phyloP scores from a whole-genome alignment of 2,113 vertebrate species.

The Ailurus styani region DNA sequence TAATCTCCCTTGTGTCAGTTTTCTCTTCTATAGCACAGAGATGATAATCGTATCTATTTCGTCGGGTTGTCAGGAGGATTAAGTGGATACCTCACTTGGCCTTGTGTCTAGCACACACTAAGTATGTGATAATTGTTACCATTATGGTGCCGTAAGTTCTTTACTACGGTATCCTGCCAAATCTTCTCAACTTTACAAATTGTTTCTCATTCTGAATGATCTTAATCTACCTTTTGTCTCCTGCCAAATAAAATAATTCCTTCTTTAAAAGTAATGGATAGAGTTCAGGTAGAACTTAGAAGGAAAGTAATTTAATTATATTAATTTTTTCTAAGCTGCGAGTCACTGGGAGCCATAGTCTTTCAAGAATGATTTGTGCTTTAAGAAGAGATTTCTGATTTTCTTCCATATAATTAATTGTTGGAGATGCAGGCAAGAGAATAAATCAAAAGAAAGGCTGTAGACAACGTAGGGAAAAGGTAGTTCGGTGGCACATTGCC shows the following conservation, averaged over 20 bases:
- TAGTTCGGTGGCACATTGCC: not conserved
- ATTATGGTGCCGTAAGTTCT: not conserved
- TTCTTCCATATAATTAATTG: not conserved
- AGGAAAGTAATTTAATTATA: not conserved
- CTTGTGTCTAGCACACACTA: not conserved
- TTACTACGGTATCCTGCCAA: not conserved
- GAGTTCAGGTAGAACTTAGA: not conserved
- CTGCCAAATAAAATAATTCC: slow-evolving; percentile 9
- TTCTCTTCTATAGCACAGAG: not conserved
- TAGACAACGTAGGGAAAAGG: not conserved
- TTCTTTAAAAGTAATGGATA: not conserved
- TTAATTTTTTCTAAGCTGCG: not conserved
- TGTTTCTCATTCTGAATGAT: not conserved
- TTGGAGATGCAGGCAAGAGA: not conserved
- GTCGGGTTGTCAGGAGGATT: not conserved
- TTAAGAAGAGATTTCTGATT: not conserved
- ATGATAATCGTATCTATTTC: not conserved
- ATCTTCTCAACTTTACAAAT: not conserved
- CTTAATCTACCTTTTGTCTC: not conserved
- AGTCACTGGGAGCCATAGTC: not conserved
- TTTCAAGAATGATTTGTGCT: not conserved
- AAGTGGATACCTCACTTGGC: not conserved
- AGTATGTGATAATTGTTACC: not conserved
- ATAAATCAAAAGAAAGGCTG: not conserved
- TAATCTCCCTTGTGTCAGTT: not conserved